A percentile compares a stretch with the other conserved stretches of the same genome.
Conservation (phyloP, 2,888 invertebrate genomes). For the Tricholauxania praeusta region DNA sequence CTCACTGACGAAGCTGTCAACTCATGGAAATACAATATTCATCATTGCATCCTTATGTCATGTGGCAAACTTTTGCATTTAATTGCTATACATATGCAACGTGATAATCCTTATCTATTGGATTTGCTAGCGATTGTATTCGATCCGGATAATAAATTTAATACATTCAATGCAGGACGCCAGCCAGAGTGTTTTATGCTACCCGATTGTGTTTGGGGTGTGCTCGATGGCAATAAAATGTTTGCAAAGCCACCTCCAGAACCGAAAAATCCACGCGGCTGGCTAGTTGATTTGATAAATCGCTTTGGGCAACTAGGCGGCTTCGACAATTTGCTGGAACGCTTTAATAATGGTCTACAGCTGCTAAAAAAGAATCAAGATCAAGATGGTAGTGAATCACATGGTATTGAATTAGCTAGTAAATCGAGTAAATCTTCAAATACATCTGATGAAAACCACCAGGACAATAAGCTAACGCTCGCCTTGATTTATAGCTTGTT, state of each 20-base stretch:
- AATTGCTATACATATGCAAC: constrained; percentile 89
- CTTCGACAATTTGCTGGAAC: constrained; percentile 85
- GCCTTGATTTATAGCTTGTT: constrained; percentile 85
- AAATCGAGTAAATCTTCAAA: constrained; percentile 41
- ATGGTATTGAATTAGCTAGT: constrained; percentile 39
- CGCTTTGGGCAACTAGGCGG: constrained; percentile 91
- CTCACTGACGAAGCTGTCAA: constrained; percentile 97
- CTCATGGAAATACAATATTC: constrained; percentile 98
- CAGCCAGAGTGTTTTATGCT: constrained; percentile 64
- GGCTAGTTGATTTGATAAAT: constrained; percentile 97
- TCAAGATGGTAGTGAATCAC: constrained; percentile 55
- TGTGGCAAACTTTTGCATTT: constrained; percentile 93
- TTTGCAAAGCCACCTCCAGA: constrained; percentile 77
- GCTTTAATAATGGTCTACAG: constrained; percentile 82
- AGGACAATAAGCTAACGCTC: constrained; percentile 72
- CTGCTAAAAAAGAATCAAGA: constrained; percentile 70
- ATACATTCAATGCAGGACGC: constrained; percentile 66
- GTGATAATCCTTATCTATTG: constrained; percentile 92
- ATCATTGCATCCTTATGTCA: constrained; percentile 93
- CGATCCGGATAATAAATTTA: constrained; percentile 95
- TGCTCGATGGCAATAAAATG: constrained; percentile 77
- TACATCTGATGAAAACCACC: constrained; percentile 50
- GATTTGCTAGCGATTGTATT: constrained; percentile 93
- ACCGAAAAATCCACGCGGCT: constrained; percentile 88
- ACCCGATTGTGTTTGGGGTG: constrained; percentile 68